Conservation (phyloP, 2,797 vertebrate species). For the Rhinoraja longicauda region DNA sequence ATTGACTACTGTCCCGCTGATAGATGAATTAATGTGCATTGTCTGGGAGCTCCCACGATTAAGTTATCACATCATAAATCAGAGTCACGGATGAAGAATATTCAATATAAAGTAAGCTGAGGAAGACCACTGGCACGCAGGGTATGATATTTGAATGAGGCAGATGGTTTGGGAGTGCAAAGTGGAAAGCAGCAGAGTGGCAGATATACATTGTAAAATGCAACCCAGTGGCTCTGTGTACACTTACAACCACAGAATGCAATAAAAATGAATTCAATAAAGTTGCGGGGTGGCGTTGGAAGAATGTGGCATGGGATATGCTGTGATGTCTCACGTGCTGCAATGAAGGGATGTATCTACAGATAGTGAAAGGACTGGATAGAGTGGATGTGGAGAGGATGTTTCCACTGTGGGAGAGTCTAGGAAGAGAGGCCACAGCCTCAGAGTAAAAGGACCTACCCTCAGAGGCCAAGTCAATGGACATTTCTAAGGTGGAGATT, state of each 20-base stretch:
- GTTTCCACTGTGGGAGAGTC: too few relatives aligned
- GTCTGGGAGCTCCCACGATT: background rate
- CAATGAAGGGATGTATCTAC: background rate
- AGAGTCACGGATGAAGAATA: background rate
- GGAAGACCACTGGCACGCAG: background rate
- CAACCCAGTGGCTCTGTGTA: background rate
- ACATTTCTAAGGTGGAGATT: too few relatives aligned
- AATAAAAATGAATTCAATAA: background rate
- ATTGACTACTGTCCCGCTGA: background rate
- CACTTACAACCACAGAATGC: background rate
- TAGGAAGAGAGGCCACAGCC: too few relatives aligned
- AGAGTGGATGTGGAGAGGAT: too few relatives aligned
- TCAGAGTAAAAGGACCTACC: too few relatives aligned
- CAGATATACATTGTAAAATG: background rate
- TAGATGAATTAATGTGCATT: background rate
- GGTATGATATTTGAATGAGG: background rate
- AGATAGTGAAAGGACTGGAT: too few relatives aligned
- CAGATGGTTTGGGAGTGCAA: background rate
- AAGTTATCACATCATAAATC: background rate
- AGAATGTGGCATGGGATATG: background rate
- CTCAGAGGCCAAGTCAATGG: too few relatives aligned
- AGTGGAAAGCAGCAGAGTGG: background rate
- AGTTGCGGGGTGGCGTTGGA: background rate
- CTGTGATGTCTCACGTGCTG: background rate
- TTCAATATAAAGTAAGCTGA: background rate